Base-by-base conservation (phyloP, 2,113 vertebrate species). In the Engystomops pustulosus region DNA sequence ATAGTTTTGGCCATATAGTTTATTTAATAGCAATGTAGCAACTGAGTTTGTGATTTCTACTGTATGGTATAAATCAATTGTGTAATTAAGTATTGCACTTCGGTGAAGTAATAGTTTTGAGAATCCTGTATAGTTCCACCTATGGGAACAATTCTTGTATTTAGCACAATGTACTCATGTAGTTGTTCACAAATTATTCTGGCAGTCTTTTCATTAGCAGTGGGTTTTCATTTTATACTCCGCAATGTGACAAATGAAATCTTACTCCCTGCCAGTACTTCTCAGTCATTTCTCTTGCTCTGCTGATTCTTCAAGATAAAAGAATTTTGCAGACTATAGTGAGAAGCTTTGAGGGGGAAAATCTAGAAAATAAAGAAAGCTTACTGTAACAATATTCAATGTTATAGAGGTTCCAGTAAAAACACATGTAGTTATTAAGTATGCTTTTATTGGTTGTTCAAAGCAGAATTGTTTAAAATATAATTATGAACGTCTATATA, bases 171-270 rank as follows among this genome's bases (percentile, higher is more conserved):
- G 71, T 6, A 20, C 71, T 30, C 30, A 10, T 10, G 14, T 27
- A 72, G 23, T 23, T 47, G 38, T 27, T 72, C 20, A 25, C 47
- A 72, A 72, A 72, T 72, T 47, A 72, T 72, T 72, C 23, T 72
- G 70, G 11, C 44, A 47, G 6, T 32, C 25, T 74, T 18, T 72
- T 72, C 47, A 72, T 74, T 49, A 74, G 27, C 71, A 49, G 71
- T 27, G 27, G 45, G 45, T 74, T 74, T 74, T 32, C 71, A 74
- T 20, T 74, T 74, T 74, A 18, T 74, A 74, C 71, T 49, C 71
- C 49, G 71, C 71, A 41, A 49, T 49, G 27, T 74, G 44, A 49
- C 71, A 74, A 49, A 74, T 74, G 25, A 49, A 74, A 74, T 74
- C 25, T 32, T 49, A 30, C 45, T 74, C 44, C 71, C 44, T 74